Conservation (phyloP, 2,797 vertebrate genomes). For the Adelosebastes latens region DNA sequence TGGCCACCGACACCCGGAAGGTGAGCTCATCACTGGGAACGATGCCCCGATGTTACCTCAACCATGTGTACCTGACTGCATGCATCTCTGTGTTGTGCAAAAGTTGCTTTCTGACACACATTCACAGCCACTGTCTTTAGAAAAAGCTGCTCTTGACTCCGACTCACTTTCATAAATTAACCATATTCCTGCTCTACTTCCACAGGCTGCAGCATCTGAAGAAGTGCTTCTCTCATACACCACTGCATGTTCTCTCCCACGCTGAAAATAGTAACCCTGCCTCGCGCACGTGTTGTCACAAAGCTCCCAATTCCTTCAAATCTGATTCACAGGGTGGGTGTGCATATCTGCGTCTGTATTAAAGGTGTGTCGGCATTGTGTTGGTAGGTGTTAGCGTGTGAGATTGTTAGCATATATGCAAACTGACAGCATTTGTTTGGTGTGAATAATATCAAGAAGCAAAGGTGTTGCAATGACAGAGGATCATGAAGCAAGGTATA, state of each 20-base stretch:
- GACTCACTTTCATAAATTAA: conserved; percentile 70
- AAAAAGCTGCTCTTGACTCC: conserved; percentile 20
- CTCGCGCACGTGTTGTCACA: conserved; percentile 18
- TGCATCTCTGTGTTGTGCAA: neutral
- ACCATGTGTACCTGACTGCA: conserved; percentile 7
- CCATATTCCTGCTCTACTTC: conserved; percentile 44
- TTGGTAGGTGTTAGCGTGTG: neutral
- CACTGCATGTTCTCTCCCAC: conserved; percentile 26
- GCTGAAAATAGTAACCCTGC: conserved; percentile 57
- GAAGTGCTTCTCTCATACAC: conserved; percentile 29
- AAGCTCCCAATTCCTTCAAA: neutral
- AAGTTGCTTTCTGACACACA: conserved; percentile 4
- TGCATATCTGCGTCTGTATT: neutral
- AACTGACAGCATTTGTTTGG: conserved; percentile 7
- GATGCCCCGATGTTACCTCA: neutral
- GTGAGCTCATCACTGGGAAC: conserved; percentile 58
- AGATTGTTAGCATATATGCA: conserved; percentile 8
- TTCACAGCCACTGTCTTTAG: conserved; percentile 18
- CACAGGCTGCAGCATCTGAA: conserved; percentile 44
- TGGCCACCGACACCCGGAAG: conserved; percentile 22
- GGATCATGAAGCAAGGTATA: neutral
- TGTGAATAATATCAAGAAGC: conserved; percentile 23
- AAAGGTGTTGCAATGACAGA: conserved; percentile 1
- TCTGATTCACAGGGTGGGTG: neutral
- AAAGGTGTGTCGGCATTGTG: neutral